Base-by-base conservation (phyloP, 2,113 vertebrate genomes). In the Mormyrus lacerda region DNA sequence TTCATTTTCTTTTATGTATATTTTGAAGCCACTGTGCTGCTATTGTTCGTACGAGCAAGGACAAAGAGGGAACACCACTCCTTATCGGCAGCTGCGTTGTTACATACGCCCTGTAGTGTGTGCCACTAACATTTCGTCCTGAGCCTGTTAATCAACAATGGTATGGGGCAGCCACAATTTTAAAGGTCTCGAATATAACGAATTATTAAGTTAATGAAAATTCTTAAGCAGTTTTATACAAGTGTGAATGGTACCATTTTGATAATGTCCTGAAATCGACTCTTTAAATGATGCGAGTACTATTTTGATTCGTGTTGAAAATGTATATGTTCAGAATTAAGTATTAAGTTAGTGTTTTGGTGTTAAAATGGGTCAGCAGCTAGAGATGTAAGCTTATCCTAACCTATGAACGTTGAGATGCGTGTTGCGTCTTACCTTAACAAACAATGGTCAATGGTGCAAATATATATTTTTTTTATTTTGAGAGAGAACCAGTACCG, bases 21-120 rank as follows among this genome's bases (percentile, higher is more conserved):
- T 88, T 82, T 58, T 90, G 89, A 89, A 90, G 92, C 50, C 89
- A 89, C 92, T 91, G 91, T 92, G 94, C 94, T 95, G 94, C 94
- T 94, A 91, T 86, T 87, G 88, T 90, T 92, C 90, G 69, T 91
- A 91, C 39, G 44, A 92, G 91, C 48, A 73, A 90, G 85, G 89
- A 89, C 79, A 87, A 42, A 47, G 45, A 42, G 3, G 85, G 89
- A 61, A 61, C 76, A 0, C n/a, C 69, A 0, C 65, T 73, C 65
- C 65, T 13, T 19, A 82, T 45, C 27, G 15, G 15, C 76, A 92
- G 89, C 53, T 90, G 89, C 91, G 88, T 88, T 65, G 87, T 93
- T 90, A 91, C 93, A 92, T 94, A 92, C 93, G 91, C 89, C 89
- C 90, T 84, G 89, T 90, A 58, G 76, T 89, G 87, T 89, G 91